Conservation (phyloP, 2,113 vertebrate genomes). For the Coturnix japonica region DNA sequence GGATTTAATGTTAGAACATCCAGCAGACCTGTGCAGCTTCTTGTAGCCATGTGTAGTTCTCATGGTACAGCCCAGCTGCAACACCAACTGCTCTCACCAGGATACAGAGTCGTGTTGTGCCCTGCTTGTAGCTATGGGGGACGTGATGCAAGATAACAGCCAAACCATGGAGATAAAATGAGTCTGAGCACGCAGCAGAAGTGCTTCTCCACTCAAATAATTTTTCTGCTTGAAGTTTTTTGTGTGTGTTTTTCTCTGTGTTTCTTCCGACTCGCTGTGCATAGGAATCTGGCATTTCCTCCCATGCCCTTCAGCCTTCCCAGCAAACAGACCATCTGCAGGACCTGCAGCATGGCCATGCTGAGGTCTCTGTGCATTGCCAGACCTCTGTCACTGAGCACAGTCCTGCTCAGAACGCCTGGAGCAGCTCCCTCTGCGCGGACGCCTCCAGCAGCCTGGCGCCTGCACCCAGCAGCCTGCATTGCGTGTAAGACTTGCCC, state of each 20-base stretch:
- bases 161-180: background rate
- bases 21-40: accelerated
- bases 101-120: accelerated
- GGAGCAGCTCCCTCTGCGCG: background rate
- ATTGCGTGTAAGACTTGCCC: background rate
- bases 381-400: background rate
- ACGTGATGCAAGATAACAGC: background rate
- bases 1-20: constrained; percentile 15
- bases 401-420: background rate
- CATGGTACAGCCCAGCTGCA: background rate
- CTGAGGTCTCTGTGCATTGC: accelerated
- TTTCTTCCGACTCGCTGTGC: background rate
- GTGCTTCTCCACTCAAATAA: background rate
- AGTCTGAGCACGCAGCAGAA: background rate
- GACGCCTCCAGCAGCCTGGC: background rate
- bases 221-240: background rate
- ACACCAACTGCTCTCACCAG: background rate
- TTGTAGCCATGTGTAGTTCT: background rate
- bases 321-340: background rate
- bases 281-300: background rate
- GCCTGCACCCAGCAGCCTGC: accelerated
- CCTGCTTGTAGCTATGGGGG: background rate
- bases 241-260: background rate
- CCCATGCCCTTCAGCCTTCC: background rate
- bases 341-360: background rate